Base-by-base conservation (phyloP, 2,888 invertebrate species). In the Cephus spinipes region DNA sequence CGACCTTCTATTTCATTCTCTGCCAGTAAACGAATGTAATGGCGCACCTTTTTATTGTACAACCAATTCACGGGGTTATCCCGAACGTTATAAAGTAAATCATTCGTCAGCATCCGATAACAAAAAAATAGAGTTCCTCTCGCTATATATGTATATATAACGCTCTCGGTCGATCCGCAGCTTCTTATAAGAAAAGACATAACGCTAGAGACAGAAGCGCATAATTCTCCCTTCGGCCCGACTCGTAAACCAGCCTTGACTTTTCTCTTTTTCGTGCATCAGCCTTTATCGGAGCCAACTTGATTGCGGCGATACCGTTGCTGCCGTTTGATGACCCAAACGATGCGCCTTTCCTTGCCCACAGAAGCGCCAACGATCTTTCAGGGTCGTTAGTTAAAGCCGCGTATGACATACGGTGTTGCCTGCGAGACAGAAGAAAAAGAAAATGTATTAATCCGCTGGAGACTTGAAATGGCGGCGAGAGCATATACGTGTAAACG, bases 301-400 rank as follows among this genome's bases (percentile, higher is more conserved):
- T 55, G 55, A 55, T 55, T 55, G 55, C 55, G 23, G 9, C 55
- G 55, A 55, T 55, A 55, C 55, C 55, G 23, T 23, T 23, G 55
- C 55, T 55, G 55, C 71, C 11, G 71, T 71, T 71, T 71, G 33
- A 71, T 33, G 71, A 71, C 33, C 71, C 71, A 31, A 71, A 55
- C 55, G 55, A 30, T 40, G 33, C 69, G 36, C 33, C 32, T 35
- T 32, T 36, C 77, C 36, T 40, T 32, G 40, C 75, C 75, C 36
- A 15, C 73, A 33, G 34, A 36, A 77, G 79, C 77, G 78, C 77
- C 80, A 73, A 76, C 77, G 82, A 83, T 82, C 81, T 83, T 83
- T 81, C 82, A 77, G 76, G 80, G 79, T 86, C 85, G 80, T 85
- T 85, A 86, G 82, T 78, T 68, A 79, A 81, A 81, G 76, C 79